Conservation (phyloP, 2,797 vertebrate genomes). For the Thalassophryne amazonica region DNA sequence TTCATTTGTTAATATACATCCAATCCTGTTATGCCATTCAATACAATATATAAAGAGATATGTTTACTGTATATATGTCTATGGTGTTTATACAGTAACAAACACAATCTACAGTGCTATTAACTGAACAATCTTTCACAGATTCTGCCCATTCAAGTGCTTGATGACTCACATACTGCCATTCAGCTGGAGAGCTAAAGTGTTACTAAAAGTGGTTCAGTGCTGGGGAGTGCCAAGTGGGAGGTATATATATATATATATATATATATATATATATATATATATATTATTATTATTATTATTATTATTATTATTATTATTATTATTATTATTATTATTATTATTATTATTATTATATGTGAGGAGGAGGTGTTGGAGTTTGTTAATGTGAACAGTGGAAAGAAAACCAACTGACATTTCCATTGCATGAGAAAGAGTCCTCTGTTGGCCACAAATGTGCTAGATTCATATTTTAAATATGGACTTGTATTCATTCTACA, state of each 20-base stretch:
- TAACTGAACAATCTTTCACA: conserved; percentile 25
- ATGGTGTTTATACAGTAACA: conserved; percentile 24
- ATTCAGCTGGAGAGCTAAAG: conserved; percentile 56
- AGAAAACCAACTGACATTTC: conserved; percentile 15
- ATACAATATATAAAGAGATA: too few species aligned
- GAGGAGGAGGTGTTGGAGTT: conserved; percentile 42
- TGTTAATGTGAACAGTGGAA: conserved; percentile 41
- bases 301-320: too few species aligned
- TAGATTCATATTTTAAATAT: conserved; percentile 23
- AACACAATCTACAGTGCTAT: neutral
- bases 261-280: too few species aligned
- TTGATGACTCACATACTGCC: conserved; percentile 48
- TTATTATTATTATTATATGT: too few species aligned
- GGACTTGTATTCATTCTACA: neutral
- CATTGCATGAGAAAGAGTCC: conserved; percentile 16
- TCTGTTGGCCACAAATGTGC: conserved; percentile 5
- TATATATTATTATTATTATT: too few species aligned
- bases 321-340: too few species aligned
- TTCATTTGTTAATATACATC: too few species aligned
- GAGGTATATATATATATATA: conserved; percentile 40
- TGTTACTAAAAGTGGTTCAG: conserved; percentile 56
- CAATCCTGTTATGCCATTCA: too few species aligned
- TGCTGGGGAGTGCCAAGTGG: conserved; percentile 24
- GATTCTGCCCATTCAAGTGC: conserved; percentile 37
- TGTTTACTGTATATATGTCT: neutral